These are phyloP conservation scores for Montipora cactus DNA, from an alignment of 64 coral and sea anemone species.

Conservation along the genomic window DNA sequence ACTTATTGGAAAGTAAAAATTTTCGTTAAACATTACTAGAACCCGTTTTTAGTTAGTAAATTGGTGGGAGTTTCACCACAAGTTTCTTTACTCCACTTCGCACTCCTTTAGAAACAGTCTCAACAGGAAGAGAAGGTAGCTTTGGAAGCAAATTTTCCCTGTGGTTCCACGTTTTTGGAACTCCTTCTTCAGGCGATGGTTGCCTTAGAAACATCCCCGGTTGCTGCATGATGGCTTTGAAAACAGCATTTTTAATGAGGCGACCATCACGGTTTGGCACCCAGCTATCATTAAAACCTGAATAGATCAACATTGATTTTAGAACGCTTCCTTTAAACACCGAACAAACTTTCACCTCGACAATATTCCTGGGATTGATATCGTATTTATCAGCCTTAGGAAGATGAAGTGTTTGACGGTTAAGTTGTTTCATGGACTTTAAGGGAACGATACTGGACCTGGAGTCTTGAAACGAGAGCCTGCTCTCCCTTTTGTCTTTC, in stretches of 20 bases:
- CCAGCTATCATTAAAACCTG: constrained; percentile 26
- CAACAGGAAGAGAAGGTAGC: not conserved
- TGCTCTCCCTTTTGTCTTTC: not conserved
- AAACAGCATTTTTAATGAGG: constrained; percentile 14
- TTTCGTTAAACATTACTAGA: no score
- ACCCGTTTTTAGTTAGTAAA: not conserved
- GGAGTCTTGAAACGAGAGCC: not conserved
- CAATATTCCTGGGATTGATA: not conserved
- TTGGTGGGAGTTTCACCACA: constrained; percentile 18
- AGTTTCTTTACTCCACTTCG: not conserved
- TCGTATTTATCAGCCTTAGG: constrained; percentile 48
- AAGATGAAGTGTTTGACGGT: not conserved
- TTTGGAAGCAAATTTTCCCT: not conserved
- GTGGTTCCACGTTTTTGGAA: not conserved
- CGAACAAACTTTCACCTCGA: constrained; percentile 36
- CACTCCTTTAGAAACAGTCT: not conserved
- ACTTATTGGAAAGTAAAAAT: no score
- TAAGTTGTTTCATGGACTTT: not conserved
- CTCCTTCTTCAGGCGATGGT: not conserved
- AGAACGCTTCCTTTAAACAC: constrained; percentile 20
- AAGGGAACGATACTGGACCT: not conserved
- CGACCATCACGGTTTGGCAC: not conserved
- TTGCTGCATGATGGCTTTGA: constrained; percentile 12
- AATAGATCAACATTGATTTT: constrained; percentile 23
- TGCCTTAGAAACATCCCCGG: constrained; percentile 2